Percentiles rank a stretch among this genome's conserved stretches.
phyloP scores from a whole-genome alignment of 2,797 vertebrate genomes.

The Setipinna tenuifilis region DNA sequence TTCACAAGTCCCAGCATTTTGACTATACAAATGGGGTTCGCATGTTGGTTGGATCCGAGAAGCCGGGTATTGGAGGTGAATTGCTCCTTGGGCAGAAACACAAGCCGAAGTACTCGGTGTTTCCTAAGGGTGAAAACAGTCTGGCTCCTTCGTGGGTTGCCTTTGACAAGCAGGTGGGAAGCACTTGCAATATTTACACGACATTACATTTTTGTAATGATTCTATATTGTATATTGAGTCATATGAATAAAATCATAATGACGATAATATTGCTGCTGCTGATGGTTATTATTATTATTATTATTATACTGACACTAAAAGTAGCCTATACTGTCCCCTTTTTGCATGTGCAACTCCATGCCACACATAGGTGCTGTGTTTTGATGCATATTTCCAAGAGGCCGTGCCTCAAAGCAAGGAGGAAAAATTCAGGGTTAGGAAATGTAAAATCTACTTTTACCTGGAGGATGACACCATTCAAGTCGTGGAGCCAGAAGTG shows the following conservation, averaged over 20 bases:
- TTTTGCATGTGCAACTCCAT: not conserved
- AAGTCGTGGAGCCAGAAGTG: conserved; percentile 84
- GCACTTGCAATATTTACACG: not conserved
- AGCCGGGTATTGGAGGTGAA: conserved; percentile 85
- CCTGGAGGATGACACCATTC: conserved; percentile 90
- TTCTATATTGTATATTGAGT: too few relatives aligned
- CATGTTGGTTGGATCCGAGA: conserved; percentile 76
- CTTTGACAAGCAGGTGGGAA: conserved; percentile 89
- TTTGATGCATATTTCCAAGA: conserved; percentile 90
- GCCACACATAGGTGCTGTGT: conserved; percentile 79
- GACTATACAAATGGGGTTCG: conserved; percentile 76
- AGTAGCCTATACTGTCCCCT: not conserved
- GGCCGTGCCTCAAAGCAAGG: conserved; percentile 72
- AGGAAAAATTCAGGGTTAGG: conserved; percentile 82
- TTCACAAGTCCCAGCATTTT: conserved; percentile 89
- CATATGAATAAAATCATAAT: too few relatives aligned
- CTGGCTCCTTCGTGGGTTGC: conserved; percentile 82
- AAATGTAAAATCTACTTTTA: conserved; percentile 89
- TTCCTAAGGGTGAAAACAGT: conserved; percentile 69
- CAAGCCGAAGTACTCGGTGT: conserved; percentile 72
- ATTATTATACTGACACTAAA: not conserved
- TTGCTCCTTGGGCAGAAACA: conserved; percentile 72
- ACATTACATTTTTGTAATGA: too few relatives aligned
- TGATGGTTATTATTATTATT: too few relatives aligned
- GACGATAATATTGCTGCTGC: too few relatives aligned